Evolutionary conservation across 2,797 vertebrate genomes (phyloP).

Genomic region (Otolemur crassicaudatus): DNA sequence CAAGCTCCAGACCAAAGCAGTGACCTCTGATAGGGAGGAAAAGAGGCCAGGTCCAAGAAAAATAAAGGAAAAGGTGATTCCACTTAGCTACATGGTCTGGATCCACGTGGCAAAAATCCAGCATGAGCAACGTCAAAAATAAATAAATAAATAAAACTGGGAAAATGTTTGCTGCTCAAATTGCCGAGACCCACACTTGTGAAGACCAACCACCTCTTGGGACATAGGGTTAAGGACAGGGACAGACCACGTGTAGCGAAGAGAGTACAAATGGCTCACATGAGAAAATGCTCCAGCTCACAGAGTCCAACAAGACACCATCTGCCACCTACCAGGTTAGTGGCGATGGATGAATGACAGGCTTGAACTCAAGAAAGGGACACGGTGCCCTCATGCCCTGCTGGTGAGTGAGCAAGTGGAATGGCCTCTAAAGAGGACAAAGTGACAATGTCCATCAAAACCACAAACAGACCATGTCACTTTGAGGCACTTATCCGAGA

Average conservation of each 20-base stretch:
- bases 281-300: neutral
- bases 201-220: fast-evolving
- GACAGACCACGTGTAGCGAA: fast-evolving
- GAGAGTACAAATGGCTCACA: fast-evolving
- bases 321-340: fast-evolving
- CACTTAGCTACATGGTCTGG: neutral
- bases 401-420: fast-evolving
- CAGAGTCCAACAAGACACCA: neutral
- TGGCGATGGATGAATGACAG: fast-evolving
- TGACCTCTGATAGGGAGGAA: neutral
- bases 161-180: neutral
- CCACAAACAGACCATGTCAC: fast-evolving
- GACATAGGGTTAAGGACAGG: neutral
- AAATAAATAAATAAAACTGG: neutral
- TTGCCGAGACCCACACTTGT: neutral
- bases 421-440: neutral
- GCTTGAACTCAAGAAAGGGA: neutral
- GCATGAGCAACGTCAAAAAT: neutral
- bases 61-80: neutral
- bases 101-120: neutral
- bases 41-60: neutral
- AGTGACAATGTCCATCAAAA: fast-evolving
- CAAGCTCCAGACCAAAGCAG: neutral
- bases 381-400: fast-evolving
- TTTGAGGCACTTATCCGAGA: neutral